A percentile compares a stretch with the other conserved stretches of the same genome.
These are phyloP conservation scores for Hymenochirus boettgeri DNA, from an alignment of 2,113 vertebrate species.

Conservation along the genomic window DNA sequence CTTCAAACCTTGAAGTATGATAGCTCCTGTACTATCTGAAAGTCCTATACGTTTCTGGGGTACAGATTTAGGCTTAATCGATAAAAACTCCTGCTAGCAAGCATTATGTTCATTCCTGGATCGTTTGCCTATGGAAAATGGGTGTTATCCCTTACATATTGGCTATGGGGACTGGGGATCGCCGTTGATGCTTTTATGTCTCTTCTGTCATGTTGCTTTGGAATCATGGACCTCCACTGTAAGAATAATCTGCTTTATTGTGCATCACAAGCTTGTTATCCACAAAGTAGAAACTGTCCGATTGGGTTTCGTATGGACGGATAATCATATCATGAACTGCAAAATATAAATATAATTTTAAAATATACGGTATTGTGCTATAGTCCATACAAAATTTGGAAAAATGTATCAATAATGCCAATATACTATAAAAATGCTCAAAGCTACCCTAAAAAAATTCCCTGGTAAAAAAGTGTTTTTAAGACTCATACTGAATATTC, in stretches of 20 bases:
- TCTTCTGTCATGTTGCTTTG: not conserved
- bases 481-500: no score
- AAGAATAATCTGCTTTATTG: slow-evolving; percentile 98
- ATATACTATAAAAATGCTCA: no score
- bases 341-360: slow-evolving; percentile 16
- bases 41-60: slow-evolving; percentile 47
- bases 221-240: slow-evolving; percentile 81
- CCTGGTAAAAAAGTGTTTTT: no score
- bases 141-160: slow-evolving; percentile 48
- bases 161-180: slow-evolving; percentile 42
- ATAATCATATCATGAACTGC: slow-evolving; percentile 93
- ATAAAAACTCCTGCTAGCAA: slow-evolving; percentile 54
- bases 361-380: no score
- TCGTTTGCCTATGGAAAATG: slow-evolving; percentile 44
- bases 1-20: not conserved
- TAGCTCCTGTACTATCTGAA: slow-evolving; percentile 31
- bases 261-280: slow-evolving; percentile 98
- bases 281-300: slow-evolving; percentile 99
- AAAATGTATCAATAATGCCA: no score
- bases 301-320: slow-evolving; percentile 92
- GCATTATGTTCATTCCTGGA: slow-evolving; percentile 47
- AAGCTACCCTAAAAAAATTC: no score
- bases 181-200: not conserved
- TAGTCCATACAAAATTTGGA: no score
- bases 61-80: slow-evolving; percentile 42